Base-by-base conservation (phyloP, 2,888 invertebrate genomes). In the Kryphioiulus occultus region DNA sequence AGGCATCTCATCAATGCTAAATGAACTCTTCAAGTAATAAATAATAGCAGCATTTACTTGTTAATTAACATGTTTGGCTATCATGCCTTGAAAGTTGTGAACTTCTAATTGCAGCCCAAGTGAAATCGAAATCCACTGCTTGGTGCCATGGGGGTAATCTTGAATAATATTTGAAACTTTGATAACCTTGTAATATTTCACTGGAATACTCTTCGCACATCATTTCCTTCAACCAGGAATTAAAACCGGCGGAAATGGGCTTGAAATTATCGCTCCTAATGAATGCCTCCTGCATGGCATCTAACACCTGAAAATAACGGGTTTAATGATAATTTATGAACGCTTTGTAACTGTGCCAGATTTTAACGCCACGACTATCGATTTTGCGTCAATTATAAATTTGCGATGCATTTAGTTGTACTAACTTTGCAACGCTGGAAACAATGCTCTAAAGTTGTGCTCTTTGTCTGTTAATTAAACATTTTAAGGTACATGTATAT, bases 341-440 rank as follows among this genome's bases (percentile, higher is more conserved):
- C 26, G 68, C 68, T 68, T 68, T 68, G 68, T 68, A 68, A 68
- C 68, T 9, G 7, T 26, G 26, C 68, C 12, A 26, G 26, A 68
- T 26, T 68, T 68, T 26, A 59, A 68, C 68, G 68, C 68, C 5
- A 26, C 22, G n/a, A 68, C 26, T 26, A 68, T 68, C 26, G 68
- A 68, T 68, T 68, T 26, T 68, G 26, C 26, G 68, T 68, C 68
- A 30, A 68, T 68, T 68, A 68, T 68, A 68, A 68, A 68, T 68
- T 68, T 68, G 68, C 26, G 68, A 26, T 12, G 68, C 26, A 0
- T 26, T 12, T 68, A 26, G 3, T 7, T 68, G 9, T 68, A 68
- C n/a, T 15, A 68, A 26, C 68, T 68, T 68, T 68, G 0, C 68
- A 68, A 26, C 26, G 26, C 26, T 68, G 26, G 1, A 68, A 22